These are phyloP conservation scores for Sprattus sprattus DNA, from an alignment of 2,113 vertebrate species.

Conservation along the genomic window DNA sequence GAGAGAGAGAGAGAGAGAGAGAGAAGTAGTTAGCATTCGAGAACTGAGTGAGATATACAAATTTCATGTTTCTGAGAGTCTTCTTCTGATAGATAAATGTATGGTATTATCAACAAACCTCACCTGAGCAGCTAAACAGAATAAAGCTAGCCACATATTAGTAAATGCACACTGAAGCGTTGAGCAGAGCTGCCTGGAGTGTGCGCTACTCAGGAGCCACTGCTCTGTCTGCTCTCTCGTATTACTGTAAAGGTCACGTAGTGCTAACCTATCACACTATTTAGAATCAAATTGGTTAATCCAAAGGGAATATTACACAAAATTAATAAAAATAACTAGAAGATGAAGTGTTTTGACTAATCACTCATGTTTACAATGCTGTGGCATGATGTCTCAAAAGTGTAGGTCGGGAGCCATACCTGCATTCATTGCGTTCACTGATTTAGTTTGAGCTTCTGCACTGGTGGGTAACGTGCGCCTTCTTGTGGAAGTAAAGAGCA, in stretches of 20 bases:
- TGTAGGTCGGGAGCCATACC: not conserved
- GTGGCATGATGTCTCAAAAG: not conserved
- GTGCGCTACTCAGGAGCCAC: not conserved
- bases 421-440: not conserved
- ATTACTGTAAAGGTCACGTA: not conserved
- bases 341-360: not conserved
- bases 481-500: not conserved
- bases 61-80: not conserved
- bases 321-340: not conserved
- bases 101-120: not conserved
- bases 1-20: conserved; percentile 1
- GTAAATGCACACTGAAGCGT: not conserved
- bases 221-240: not conserved
- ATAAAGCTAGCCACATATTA: not conserved
- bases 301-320: not conserved
- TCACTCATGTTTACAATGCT: not conserved
- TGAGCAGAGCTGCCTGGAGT: not conserved
- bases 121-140: not conserved
- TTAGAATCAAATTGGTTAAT: not conserved
- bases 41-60: not conserved
- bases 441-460: not conserved
- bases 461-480: not conserved
- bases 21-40: not conserved
- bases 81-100: not conserved
- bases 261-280: not conserved